Evolutionary conservation across 37 sponge, comb jelly and placozoan genomes (phyloP).

Genomic region (Eunapius fragilis): DNA sequence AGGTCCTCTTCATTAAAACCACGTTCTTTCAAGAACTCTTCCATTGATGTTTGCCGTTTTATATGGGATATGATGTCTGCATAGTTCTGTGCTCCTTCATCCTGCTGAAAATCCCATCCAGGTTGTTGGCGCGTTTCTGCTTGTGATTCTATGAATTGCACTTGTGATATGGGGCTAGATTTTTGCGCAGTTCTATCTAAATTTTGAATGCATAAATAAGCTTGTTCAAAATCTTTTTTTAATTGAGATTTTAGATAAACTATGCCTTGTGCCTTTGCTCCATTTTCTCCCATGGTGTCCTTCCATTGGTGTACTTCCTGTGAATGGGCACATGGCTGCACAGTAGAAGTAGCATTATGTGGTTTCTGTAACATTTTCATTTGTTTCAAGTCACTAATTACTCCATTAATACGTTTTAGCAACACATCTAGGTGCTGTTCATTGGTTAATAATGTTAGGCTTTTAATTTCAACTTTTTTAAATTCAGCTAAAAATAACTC

Average conservation of each 20-base stretch:
- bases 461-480: not conserved
- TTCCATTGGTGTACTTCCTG: no score
- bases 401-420: constrained; percentile 18
- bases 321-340: no score
- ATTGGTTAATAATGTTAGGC: not conserved
- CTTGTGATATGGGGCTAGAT: not conserved
- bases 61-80: not conserved
- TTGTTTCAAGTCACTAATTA: constrained; percentile 13
- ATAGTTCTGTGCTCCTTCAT: not conserved
- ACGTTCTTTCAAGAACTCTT: not conserved
- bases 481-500: constrained; percentile 28
- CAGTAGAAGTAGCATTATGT: no score
- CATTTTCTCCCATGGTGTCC: not conserved
- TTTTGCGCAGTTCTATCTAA: not conserved
- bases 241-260: not conserved
- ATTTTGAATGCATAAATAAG: not conserved
- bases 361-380: not conserved
- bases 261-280: not conserved
- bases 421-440: constrained; percentile 16
- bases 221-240: not conserved
- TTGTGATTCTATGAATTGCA: not conserved
- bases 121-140: not conserved
- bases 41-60: not conserved
- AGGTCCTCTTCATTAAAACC: not conserved
- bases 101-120: not conserved